phyloP scores from a whole-genome alignment of 2,113 vertebrate genomes.

The Cettia cetti region DNA sequence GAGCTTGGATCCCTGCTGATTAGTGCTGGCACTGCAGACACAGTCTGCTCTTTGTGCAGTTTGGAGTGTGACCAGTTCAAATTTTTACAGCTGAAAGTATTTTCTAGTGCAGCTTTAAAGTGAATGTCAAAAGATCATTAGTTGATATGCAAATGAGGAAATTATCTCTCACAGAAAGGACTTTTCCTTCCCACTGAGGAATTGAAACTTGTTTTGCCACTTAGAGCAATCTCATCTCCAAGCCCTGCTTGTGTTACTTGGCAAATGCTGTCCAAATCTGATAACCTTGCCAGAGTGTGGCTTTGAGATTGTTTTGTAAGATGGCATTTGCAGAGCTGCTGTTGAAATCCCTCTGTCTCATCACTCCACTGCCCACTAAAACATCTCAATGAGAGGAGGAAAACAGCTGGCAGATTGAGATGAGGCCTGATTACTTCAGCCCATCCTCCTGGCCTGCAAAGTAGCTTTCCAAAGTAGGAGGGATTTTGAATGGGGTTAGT shows the following conservation, averaged over 20 bases:
- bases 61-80: background rate
- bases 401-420: background rate
- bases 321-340: constrained; percentile 9
- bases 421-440: background rate
- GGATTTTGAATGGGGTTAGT: background rate
- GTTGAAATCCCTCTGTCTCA: constrained; percentile 13
- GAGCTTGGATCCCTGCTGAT: background rate
- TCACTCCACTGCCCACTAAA: background rate
- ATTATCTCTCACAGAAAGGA: background rate
- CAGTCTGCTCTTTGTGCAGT: background rate
- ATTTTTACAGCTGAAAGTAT: background rate
- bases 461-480: background rate
- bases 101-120: background rate
- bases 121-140: background rate
- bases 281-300: background rate
- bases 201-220: background rate
- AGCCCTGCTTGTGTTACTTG: background rate
- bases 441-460: background rate
- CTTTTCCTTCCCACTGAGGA: background rate
- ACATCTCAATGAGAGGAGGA: background rate
- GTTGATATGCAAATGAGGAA: background rate
- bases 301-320: background rate
- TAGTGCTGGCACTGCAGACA: background rate
- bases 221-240: background rate
- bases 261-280: background rate